Conservation (phyloP, 2,113 vertebrate species). For the Python bivittatus region DNA sequence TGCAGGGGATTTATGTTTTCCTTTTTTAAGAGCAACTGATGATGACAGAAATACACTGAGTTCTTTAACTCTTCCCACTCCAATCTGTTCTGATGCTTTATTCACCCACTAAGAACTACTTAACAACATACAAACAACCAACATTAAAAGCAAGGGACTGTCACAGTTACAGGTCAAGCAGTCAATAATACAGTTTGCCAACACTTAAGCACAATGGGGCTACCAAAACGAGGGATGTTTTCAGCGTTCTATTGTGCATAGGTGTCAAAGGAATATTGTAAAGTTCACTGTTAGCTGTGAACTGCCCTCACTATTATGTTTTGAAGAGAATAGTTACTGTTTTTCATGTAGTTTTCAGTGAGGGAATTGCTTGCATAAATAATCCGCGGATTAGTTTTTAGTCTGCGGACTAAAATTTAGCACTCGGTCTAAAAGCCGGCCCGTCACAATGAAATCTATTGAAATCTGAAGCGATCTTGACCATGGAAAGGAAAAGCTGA, state of each 20-base stretch:
- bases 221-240: slow-evolving; percentile 6
- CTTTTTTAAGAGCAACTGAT: slow-evolving; percentile 66
- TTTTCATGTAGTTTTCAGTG: slow-evolving; percentile 79
- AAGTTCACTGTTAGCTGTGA: slow-evolving; percentile 57
- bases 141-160: slow-evolving; percentile 66
- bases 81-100: slow-evolving; percentile 66
- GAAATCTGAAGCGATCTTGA: slow-evolving; percentile 66
- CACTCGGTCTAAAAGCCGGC: slow-evolving; percentile 77
- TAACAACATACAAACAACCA: slow-evolving; percentile 54
- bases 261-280: slow-evolving; percentile 49
- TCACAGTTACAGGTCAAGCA: slow-evolving; percentile 69
- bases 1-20: slow-evolving; percentile 48
- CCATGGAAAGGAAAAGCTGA: slow-evolving; percentile 68
- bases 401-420: slow-evolving; percentile 86
- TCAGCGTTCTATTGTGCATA: slow-evolving; percentile 66
- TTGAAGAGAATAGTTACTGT: slow-evolving; percentile 46
- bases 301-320: slow-evolving; percentile 48
- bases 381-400: slow-evolving; percentile 85
- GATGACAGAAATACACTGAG: slow-evolving; percentile 49
- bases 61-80: slow-evolving; percentile 66
- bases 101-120: slow-evolving; percentile 81
- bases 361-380: slow-evolving; percentile 78
- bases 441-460: slow-evolving; percentile 71
- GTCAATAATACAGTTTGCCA: slow-evolving; percentile 50
- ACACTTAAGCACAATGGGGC: slow-evolving; percentile 70